Evolutionary conservation across 1,140 invertebrate species (phyloP), one percentile per base, ranked within the genome.

Genomic region (Brachionus calyciflorus): DNA sequence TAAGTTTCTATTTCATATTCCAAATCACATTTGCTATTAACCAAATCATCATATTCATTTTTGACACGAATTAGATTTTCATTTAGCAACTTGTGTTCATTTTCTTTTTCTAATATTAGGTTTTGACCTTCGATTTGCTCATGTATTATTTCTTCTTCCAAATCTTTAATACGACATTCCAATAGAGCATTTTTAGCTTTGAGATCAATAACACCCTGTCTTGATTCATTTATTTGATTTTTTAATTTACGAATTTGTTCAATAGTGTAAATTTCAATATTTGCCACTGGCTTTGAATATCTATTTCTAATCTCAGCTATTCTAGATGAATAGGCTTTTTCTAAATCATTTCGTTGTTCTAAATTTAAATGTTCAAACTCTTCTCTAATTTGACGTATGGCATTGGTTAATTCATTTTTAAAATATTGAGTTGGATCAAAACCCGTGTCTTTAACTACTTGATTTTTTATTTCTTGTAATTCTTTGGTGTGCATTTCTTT

Each of bases 1-100:
- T 63, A 77, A 12, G 40, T 33, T 48, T 30, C 10, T 33, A 77
- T 77, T 63, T 77, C 76, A 14, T 9, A 14, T 30, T 77, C 57
- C 7, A 77, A 21, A 17, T 60, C 24, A 14, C 33, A 28, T 51
- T 77, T 77, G 24, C 5, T 46, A 4, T 12, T 10, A 2, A 77
- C 9, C 12, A 63, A 21, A 5, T 48, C 57, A 40, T 48, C 76
- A 48, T 77, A 77, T 6, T 77, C 76, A 14, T 3, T 19, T 17
- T 24, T 40, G 6, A 41, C n/a, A 19, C 21, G 21, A 5, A 14
- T n/a, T 3, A 76, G 5, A 41, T 41, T 46, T 5, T 57, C 40
- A 21, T 17, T 44, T 9, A 76, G 24, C 17, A 4, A 9, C 21
- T 10, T 4, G n/a, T 57, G 57, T 28, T 57, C 73, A 30, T 17